phyloP scores from a whole-genome alignment of 2,113 vertebrate species.

The Enhydra lutris region DNA sequence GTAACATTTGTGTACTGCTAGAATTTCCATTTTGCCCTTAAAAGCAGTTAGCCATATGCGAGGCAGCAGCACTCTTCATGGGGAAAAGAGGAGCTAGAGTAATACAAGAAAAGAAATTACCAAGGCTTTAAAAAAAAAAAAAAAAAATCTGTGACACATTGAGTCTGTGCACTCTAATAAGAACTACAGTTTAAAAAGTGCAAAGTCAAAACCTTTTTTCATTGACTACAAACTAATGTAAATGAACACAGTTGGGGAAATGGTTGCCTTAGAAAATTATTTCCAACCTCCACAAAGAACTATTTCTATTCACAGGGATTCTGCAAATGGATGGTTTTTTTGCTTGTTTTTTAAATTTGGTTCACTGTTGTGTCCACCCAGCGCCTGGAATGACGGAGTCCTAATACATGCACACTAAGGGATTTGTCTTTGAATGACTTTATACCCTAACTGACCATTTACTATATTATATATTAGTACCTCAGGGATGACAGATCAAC shows the following conservation, averaged over 20 bases:
- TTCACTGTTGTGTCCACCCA: not conserved
- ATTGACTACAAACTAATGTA: not conserved
- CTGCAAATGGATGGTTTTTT: not conserved
- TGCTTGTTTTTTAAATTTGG: not conserved
- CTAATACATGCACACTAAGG: not conserved
- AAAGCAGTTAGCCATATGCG: not conserved
- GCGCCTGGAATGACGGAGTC: not conserved
- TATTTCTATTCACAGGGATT: not conserved
- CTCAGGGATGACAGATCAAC: not conserved
- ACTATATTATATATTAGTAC: not conserved
- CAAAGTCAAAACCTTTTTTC: not conserved
- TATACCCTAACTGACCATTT: not conserved
- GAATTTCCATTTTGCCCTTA: not conserved
- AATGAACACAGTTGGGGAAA: slow-evolving; percentile 27
- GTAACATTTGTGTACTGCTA: not conserved
- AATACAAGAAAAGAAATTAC: slow-evolving; percentile 11
- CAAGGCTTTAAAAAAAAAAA: not conserved
- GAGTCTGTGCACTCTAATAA: not conserved
- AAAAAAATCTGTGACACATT: not conserved
- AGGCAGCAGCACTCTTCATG: not conserved
- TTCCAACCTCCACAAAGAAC: not conserved
- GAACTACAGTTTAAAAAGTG: not conserved
- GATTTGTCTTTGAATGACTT: slow-evolving; percentile 21
- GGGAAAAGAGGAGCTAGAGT: not conserved
- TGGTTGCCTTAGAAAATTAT: slow-evolving; percentile 17